phyloP scores from a whole-genome alignment of 2,797 vertebrate species.

The Liasis olivaceus region DNA sequence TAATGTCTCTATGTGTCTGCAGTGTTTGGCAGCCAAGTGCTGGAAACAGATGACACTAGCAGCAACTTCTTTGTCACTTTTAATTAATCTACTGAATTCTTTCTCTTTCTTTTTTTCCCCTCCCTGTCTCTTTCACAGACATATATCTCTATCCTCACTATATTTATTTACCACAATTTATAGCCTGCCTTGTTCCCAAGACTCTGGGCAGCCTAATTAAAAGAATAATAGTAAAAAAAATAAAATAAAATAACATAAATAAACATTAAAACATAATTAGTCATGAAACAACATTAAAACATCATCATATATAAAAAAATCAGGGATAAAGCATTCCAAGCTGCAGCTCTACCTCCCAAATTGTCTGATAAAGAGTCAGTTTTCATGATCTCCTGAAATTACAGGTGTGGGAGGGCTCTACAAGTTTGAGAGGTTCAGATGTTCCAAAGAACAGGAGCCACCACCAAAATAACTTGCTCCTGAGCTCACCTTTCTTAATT shows the following conservation, averaged over 20 bases:
- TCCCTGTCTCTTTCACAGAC: background rate
- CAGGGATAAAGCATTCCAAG: background rate
- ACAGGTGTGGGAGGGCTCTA: background rate
- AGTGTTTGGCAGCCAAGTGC: background rate
- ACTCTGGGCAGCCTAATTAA: background rate
- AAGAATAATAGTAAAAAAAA: background rate
- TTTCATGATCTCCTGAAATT: background rate
- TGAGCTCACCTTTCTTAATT: background rate
- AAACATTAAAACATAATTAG: background rate
- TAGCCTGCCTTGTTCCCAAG: background rate
- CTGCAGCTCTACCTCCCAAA: background rate
- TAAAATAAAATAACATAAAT: background rate
- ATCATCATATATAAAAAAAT: background rate
- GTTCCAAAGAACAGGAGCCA: background rate
- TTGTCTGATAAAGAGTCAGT: background rate
- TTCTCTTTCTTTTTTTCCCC: background rate
- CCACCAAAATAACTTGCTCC: background rate
- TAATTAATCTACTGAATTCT: background rate
- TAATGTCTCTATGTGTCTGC: background rate
- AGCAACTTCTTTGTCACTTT: background rate
- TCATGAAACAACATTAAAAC: background rate
- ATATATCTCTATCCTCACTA: background rate
- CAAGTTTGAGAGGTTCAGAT: background rate
- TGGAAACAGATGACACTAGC: background rate
- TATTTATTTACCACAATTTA: background rate